Conservation (phyloP, 2,113 vertebrate species). For the Choloepus hoffmanni region DNA sequence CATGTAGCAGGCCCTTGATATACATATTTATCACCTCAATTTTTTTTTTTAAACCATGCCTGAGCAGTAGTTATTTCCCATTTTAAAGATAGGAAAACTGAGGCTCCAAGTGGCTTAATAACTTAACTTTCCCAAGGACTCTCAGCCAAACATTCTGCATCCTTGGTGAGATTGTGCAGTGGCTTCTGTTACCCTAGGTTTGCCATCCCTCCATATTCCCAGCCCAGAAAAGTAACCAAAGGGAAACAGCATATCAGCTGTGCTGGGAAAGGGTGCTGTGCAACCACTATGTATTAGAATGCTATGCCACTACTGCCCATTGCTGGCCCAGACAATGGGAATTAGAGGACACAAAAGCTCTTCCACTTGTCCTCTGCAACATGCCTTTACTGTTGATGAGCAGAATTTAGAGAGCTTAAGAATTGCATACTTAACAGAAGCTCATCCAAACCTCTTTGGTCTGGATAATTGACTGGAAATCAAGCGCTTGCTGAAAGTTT, state of each 20-base stretch:
- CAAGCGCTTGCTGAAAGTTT: constrained; percentile 75
- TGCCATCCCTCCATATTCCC: neutral
- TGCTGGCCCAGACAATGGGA: constrained; percentile 30
- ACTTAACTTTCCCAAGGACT: neutral
- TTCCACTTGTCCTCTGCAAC: neutral
- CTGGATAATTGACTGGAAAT: constrained; percentile 70
- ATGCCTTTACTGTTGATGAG: constrained; percentile 65
- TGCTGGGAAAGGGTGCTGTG: neutral
- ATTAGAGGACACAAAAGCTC: constrained; percentile 41
- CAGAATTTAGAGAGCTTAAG: constrained; percentile 51
- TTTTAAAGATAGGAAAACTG: constrained; percentile 22
- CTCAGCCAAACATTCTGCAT: neutral
- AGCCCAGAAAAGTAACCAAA: neutral
- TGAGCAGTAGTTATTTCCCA: neutral
- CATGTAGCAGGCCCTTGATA: neutral
- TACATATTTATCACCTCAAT: neutral
- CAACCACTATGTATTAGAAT: neutral
- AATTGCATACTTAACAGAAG: constrained; percentile 60
- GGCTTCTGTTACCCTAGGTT: constrained; percentile 6
- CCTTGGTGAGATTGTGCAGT: neutral
- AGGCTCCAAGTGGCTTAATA: neutral
- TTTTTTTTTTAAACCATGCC: neutral
- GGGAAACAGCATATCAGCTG: neutral
- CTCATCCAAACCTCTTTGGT: constrained; percentile 66
- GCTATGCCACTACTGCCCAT: neutral